A percentile compares a stretch with the other conserved stretches of the same genome.
These are phyloP conservation scores for Orchesella cincta DNA, from an alignment of 1,140 invertebrate species.

Conservation along the genomic window DNA sequence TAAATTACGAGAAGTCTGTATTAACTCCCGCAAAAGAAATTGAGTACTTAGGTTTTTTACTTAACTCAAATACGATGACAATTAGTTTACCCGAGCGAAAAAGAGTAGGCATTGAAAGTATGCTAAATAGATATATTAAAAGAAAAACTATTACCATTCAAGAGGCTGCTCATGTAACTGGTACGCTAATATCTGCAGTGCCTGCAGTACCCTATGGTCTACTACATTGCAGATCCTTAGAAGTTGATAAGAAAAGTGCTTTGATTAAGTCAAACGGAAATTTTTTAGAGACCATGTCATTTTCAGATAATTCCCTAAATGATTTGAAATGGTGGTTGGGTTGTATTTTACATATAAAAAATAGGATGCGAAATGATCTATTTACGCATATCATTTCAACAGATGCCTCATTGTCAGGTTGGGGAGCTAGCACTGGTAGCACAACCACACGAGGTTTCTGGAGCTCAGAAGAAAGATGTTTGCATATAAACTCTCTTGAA, in stretches of 20 bases:
- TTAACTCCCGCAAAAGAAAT: slow-evolving; percentile 8
- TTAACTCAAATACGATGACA: slow-evolving; percentile 18
- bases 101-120: background rate
- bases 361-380: background rate
- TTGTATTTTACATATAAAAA: background rate
- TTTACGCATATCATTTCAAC: slow-evolving; percentile 14
- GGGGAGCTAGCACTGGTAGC: background rate
- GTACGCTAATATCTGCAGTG: slow-evolving; percentile 17
- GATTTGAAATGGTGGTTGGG: slow-evolving; percentile 35
- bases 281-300: background rate
- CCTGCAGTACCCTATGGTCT: slow-evolving; percentile 33
- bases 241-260: background rate
- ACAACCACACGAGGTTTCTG: background rate
- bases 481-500: background rate
- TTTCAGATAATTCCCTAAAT: background rate
- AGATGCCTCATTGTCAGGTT: slow-evolving; percentile 30
- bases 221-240: slow-evolving; percentile 35
- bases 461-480: background rate
- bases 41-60: slow-evolving; percentile 38
- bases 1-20: slow-evolving; percentile 30
- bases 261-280: background rate
- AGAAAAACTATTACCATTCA: background rate
- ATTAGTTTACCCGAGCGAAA: background rate
- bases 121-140: background rate
- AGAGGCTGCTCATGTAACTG: slow-evolving; percentile 18